Conservation (phyloP, 2,797 vertebrate genomes). For the Lophotriccus pileatus region DNA sequence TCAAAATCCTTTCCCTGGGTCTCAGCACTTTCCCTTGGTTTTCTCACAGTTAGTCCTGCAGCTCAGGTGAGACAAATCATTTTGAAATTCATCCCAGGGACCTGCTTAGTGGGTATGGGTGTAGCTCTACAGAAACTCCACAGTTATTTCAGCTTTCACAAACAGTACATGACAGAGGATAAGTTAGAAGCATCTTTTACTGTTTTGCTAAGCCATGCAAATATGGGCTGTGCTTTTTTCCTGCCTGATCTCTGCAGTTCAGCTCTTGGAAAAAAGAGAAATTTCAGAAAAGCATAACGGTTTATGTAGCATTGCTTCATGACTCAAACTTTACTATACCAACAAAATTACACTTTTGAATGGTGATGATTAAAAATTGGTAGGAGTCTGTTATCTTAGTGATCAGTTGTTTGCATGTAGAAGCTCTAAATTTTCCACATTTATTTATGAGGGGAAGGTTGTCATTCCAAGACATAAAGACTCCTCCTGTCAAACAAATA, state of each 20-base stretch:
- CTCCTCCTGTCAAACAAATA: not conserved
- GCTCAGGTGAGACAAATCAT: not conserved
- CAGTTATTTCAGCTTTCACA: not conserved
- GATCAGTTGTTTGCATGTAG: not conserved
- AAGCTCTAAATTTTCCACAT: not conserved
- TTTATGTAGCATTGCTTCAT: not conserved
- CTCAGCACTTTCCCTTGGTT: conserved; percentile 18
- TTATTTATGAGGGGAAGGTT: not conserved
- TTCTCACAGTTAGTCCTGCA: not conserved
- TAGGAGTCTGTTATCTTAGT: not conserved
- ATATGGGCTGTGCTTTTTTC: not conserved
- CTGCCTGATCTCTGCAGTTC: not conserved
- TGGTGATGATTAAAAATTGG: not conserved
- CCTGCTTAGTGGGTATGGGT: not conserved
- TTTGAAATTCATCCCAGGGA: not conserved
- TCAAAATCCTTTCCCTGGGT: not conserved
- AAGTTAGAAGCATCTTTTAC: not conserved
- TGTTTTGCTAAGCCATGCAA: not conserved
- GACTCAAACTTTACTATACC: not conserved
- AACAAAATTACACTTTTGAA: not conserved
- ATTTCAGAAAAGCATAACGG: not conserved
- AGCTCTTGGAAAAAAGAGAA: not conserved
- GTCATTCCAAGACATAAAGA: not conserved
- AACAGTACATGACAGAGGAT: not conserved
- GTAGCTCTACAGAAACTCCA: not conserved